Base-by-base conservation (phyloP, 64 coral and sea anemone species). In the Pocillopora damicornis region DNA sequence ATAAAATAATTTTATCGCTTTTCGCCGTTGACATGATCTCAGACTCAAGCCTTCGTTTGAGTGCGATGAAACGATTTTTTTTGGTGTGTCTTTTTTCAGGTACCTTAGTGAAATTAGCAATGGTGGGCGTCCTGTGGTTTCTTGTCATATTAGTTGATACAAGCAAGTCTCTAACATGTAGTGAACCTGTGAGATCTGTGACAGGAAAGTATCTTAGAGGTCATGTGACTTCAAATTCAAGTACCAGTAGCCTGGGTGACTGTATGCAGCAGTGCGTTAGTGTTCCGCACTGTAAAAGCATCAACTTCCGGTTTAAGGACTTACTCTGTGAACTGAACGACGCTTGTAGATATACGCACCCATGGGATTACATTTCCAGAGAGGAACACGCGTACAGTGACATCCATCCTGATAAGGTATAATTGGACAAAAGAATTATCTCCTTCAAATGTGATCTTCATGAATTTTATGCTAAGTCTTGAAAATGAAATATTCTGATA, bases 251-350 rank as follows among this genome's bases (percentile, higher is more conserved):
- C 15, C 13, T 79, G 0, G 77, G 77, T 9, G 18, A n/a, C 18
- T 79, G 56, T 56, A 13, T 58, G 1, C 13, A 60, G 1, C 1
- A 13, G 14, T 79, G 77, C 77, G 34, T 58, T 0, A 51, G 25
- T 20, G 18, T 60, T 60, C 56, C 5, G 0, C 77, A 58, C 2
- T 79, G 77, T 26, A 57, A 35, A 13, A 79, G 77, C 57, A 79
- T 79, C 22, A 79, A 79, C 60, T 79, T 79, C 56, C 9, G 14
- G 18, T 60, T 60, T 30, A 14, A 22, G n/a, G 10, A 51, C 38
- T 79, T 60, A 23, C 1, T 60, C 60, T 79, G 77, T 79, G 77
- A 79, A 12, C 58, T 79, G 56, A 79, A 79, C 13, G 77, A 79
- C 26, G 77, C 77, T 14, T n/a, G 60, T 79, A 57, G 58, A 6